Evolutionary conservation across 2,113 vertebrate genomes (phyloP).

Genomic region (Pseudonaja textilis): DNA sequence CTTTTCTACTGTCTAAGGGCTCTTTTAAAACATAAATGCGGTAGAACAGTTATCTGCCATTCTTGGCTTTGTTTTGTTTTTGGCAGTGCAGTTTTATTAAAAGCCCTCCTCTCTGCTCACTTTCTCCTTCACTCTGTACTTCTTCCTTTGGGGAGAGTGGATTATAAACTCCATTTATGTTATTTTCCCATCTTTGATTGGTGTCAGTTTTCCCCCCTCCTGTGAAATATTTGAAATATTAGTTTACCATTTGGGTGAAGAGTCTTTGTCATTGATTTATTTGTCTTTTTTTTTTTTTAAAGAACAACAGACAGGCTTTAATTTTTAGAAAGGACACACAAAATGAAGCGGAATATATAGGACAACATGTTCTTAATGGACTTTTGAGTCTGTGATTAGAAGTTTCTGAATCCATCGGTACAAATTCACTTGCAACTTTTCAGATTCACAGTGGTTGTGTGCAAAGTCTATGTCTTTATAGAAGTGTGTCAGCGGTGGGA

Average conservation of each 20-base stretch:
- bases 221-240: background rate
- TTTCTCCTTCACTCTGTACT: constrained; percentile 5
- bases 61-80: background rate
- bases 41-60: background rate
- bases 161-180: background rate
- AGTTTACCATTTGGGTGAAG: background rate
- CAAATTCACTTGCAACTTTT: background rate
- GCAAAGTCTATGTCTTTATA: background rate
- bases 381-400: background rate
- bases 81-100: constrained; percentile 1
- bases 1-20: background rate
- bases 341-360: background rate
- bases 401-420: background rate
- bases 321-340: background rate
- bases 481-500: background rate
- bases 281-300: constrained; percentile 16
- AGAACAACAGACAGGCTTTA: background rate
- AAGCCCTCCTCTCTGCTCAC: background rate
- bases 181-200: background rate
- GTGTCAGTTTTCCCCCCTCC: background rate
- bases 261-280: background rate
- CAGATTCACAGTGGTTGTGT: background rate
- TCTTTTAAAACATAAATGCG: background rate
- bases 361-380: background rate
- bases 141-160: background rate